Base-by-base conservation (phyloP, 37 sponge, comb jelly and placozoan species). In the Mnemiopsis leidyi region DNA sequence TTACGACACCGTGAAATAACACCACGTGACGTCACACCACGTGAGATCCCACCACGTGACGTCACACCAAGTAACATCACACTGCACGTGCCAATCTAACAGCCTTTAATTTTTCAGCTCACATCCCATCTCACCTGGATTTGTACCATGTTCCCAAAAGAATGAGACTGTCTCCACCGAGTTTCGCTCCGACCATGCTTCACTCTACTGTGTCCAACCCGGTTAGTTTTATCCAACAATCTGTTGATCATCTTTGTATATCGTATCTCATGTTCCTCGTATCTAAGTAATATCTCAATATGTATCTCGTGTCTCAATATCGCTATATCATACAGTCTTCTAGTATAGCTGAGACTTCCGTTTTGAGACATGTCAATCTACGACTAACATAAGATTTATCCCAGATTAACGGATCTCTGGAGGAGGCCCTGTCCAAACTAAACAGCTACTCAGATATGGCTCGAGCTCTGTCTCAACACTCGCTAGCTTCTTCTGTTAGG, bases 401-500 rank as follows among this genome's bases (percentile, higher is more conserved):
- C 18, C 79, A 77, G 79, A 77, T 77, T 21, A 77, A 77, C 35
- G 79, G 32, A 32, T 31, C 79, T 13, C 79, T 77, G 3, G 79
- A 77, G 36, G 79, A 77, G 35, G 79, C 79, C 0, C 79, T 77
- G 35, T 77, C 79, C 36, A 77, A 77, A 34, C 36, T 77, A 7
- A 77, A 77, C 79, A 77, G 35, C 18, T 77, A 77, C 32, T 77
- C 79, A 5, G 79, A 77, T 32, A 77, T 77, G 79, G 79, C 79
- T 1, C 99, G 69, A 97, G 97, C 93, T 95, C 97, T 39, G 95
- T 94, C 61, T 94, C 73, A 25, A 97, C 99, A 38, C 97, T 97
- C 68, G 96, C 97, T 30, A 95, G 92, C 93, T 98, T 97, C 77
- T 97, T 97, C 92, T 96, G 97, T 95, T 95, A 90, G 24, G 30